phyloP scores from a whole-genome alignment of 2,797 vertebrate species.

The Chromobotia macracanthus region DNA sequence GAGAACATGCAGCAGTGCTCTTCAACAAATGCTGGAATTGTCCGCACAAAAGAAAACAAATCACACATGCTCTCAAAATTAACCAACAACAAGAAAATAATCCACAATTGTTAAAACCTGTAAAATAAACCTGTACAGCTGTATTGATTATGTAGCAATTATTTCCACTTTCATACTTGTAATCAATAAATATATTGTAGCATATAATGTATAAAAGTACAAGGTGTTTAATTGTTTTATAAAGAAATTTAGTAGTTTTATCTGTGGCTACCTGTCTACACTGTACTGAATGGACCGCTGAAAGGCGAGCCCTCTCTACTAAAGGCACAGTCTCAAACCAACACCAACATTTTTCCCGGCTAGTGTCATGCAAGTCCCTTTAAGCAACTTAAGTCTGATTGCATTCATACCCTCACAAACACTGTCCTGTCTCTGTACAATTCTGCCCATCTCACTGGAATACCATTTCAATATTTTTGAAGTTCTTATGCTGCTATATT shows the following conservation, averaged over 20 bases:
- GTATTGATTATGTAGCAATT: constrained; percentile 86
- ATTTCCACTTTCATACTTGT: constrained; percentile 87
- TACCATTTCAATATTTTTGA: constrained; percentile 73
- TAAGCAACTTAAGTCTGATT: constrained; percentile 72
- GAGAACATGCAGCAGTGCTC: constrained; percentile 72
- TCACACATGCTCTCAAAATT: constrained; percentile 66
- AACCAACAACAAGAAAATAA: constrained; percentile 64
- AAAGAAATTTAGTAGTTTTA: constrained; percentile 79
- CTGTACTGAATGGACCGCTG: constrained; percentile 73
- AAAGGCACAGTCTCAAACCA: constrained; percentile 71
- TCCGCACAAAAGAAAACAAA: constrained; percentile 72
- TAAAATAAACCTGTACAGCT: constrained; percentile 84
- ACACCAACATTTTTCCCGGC: constrained; percentile 64
- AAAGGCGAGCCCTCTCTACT: constrained; percentile 73
- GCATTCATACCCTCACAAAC: constrained; percentile 72
- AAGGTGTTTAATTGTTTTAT: constrained; percentile 79
- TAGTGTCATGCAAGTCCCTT: constrained; percentile 84
- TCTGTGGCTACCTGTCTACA: constrained; percentile 78
- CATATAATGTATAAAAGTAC: constrained; percentile 81
- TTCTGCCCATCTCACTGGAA: constrained; percentile 66
- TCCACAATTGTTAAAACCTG: constrained; percentile 65
- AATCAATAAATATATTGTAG: constrained; percentile 86
- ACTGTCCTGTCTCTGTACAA: constrained; percentile 78
- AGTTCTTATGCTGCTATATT: constrained; percentile 78
- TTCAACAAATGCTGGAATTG: constrained; percentile 80